phyloP scores from a whole-genome alignment of 1,140 invertebrate genomes.

The Magallana gigas region DNA sequence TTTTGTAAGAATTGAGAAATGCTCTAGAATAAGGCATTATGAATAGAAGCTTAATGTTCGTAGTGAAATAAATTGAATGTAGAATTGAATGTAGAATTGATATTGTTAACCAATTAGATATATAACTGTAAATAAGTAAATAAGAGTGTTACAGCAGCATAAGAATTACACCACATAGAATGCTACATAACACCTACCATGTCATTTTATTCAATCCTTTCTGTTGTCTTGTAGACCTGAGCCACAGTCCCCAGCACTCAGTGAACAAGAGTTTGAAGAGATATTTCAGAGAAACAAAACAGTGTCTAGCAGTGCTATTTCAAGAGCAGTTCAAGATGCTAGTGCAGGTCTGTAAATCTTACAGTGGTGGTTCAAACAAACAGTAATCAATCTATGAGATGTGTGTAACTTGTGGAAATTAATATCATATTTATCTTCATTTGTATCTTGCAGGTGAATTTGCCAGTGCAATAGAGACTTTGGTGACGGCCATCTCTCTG shows the following conservation, averaged over 20 bases:
- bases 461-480: constrained; percentile 97
- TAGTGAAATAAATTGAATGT: too few species aligned
- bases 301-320: constrained; percentile 97
- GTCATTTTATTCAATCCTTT: too few species aligned
- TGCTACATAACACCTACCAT: too few species aligned
- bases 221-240: constrained; percentile 67
- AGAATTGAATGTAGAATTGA: too few species aligned
- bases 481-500: constrained; percentile 98
- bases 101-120: too few species aligned
- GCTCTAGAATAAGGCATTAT: too few species aligned
- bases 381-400: not conserved
- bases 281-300: constrained; percentile 98
- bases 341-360: constrained; percentile 84
- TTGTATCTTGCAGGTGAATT: constrained; percentile 88
- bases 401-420: not conserved
- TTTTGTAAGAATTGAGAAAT: too few species aligned
- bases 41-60: too few species aligned
- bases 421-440: not conserved
- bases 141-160: too few species aligned
- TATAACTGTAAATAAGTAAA: too few species aligned
- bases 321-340: constrained; percentile 97
- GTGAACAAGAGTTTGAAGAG: constrained; percentile 98
- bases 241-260: constrained; percentile 82
- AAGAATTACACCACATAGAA: too few species aligned
- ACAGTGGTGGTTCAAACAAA: not conserved